phyloP scores from a whole-genome alignment of 1,140 invertebrate species.

The Orchestia grillus region DNA sequence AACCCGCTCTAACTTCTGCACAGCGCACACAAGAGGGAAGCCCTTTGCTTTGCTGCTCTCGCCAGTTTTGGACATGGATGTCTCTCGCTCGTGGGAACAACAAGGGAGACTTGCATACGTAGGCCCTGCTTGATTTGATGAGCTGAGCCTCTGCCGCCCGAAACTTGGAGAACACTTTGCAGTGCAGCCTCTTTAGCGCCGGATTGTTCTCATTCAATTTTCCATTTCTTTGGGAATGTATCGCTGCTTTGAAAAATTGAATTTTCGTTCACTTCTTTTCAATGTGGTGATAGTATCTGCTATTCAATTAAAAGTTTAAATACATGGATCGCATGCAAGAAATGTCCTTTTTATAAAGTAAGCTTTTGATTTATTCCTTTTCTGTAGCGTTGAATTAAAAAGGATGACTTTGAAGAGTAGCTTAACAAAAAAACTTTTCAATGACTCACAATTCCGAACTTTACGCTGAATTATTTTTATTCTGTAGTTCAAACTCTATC shows the following conservation, averaged over 20 bases:
- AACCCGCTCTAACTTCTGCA: not conserved
- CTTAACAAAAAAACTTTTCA: too few relatives aligned
- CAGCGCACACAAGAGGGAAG: not conserved
- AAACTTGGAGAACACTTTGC: not conserved
- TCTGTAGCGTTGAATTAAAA: too few relatives aligned
- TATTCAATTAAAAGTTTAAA: too few relatives aligned
- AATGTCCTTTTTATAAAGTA: too few relatives aligned
- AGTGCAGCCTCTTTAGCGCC: not conserved
- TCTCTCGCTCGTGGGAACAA: not conserved
- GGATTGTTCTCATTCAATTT: not conserved
- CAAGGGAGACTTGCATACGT: not conserved
- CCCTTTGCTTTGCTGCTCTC: not conserved
- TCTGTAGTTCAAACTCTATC: too few relatives aligned
- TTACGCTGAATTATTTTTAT: too few relatives aligned
- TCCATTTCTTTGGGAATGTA: not conserved
- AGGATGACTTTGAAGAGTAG: too few relatives aligned
- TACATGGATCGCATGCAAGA: too few relatives aligned
- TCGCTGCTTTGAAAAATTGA: not conserved
- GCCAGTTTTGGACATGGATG: not conserved
- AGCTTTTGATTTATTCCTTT: too few relatives aligned
- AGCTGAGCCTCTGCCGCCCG: not conserved
- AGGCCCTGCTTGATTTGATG: not conserved
- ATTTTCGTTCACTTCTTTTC: not conserved
- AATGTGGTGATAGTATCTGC: too few relatives aligned
- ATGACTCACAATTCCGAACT: too few relatives aligned